Evolutionary conservation across 2,888 invertebrate species (phyloP).

Genomic region (Aphidius colemani): DNA sequence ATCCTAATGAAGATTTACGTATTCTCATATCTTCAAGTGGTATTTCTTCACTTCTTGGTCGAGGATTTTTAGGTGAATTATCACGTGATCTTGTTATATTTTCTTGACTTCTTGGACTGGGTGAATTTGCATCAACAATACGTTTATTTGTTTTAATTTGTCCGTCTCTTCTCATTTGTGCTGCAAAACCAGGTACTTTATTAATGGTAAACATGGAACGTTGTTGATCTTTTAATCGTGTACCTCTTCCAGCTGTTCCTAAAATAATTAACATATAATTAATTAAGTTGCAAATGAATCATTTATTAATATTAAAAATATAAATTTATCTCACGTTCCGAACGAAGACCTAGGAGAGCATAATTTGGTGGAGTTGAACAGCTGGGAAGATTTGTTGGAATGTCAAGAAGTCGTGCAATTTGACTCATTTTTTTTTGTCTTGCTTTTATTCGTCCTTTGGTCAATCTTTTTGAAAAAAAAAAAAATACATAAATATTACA

Average conservation of each 20-base stretch:
- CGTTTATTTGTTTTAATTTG: slow-evolving; percentile 19
- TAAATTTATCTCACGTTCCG: slow-evolving; percentile 48
- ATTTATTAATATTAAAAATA: slow-evolving; percentile 14
- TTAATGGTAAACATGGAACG: slow-evolving; percentile 56
- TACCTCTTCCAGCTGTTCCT: slow-evolving; percentile 51
- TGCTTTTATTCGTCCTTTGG: slow-evolving; percentile 86
- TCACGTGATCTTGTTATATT: slow-evolving; percentile 69
- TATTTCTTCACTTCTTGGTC: slow-evolving; percentile 80
- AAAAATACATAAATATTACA: too few relatives aligned
- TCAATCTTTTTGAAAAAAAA: slow-evolving; percentile 42
- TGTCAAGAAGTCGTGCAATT: slow-evolving; percentile 89
- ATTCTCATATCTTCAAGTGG: slow-evolving; percentile 77
- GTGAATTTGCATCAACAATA: slow-evolving; percentile 35
- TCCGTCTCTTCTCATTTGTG: slow-evolving; percentile 62
- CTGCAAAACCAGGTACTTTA: slow-evolving; percentile 63
- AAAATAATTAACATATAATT: slow-evolving; percentile 25
- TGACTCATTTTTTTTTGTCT: slow-evolving; percentile 96
- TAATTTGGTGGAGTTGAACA: slow-evolving; percentile 57
- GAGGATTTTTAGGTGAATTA: slow-evolving; percentile 72
- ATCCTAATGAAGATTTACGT: slow-evolving; percentile 50
- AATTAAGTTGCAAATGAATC: slow-evolving; percentile 19
- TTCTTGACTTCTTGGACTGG: slow-evolving; percentile 42
- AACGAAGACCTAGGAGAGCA: slow-evolving; percentile 49
- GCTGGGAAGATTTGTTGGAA: slow-evolving; percentile 64
- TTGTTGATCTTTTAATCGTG: slow-evolving; percentile 48